Evolutionary conservation across 2,113 vertebrate genomes (phyloP), one percentile per base, ranked within the genome.

Genomic region (Pelobates fuscus): DNA sequence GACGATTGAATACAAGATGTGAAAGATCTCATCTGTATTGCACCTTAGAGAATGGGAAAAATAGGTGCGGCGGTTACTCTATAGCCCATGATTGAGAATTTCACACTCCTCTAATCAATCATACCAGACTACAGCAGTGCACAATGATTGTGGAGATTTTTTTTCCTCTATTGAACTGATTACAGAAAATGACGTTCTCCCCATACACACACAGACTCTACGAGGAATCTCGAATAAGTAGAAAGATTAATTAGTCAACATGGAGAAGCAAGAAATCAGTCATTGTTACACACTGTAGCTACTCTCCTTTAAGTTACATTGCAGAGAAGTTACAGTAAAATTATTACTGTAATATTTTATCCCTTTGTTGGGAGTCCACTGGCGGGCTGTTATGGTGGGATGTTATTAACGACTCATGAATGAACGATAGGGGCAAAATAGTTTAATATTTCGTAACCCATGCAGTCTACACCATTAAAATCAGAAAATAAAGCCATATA

Each of bases 21-120:
- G 64, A 77, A 77, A 61, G 64, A 60, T 77, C 57, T 68, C 64
- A 77, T 77, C 64, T 75, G 37, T 75, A 75, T 67, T 67, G 29
- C 37, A n/a, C 25, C 57, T 68, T 25, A 15, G 41, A 68, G 73
- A 49, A 68, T 52, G 25, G 65, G 10, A 60, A 5, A 54, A 54
- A 46, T 49, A 61, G 25, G 55, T 77, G 58, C 25, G 17, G 23
- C 72, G 58, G 37, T 30, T n/a, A 67, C 23, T 30, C 24, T 26
- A 26, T 59, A 32, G 72, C 25, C 59, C 11, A 66, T 68, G 65
- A 77, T 68, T 67, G 73, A 68, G 65, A 44, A 43, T 49, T 27
- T 20, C 63, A 26, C 25, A 58, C 18, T 58, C 32, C 60, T 41
- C 29, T 59, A 30, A 75, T 67, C 63, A 75, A 67, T 77, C 73